Evolutionary conservation across 2,888 invertebrate genomes (phyloP), one percentile per base, ranked within the genome.

Genomic region (Heliconius cydno): DNA sequence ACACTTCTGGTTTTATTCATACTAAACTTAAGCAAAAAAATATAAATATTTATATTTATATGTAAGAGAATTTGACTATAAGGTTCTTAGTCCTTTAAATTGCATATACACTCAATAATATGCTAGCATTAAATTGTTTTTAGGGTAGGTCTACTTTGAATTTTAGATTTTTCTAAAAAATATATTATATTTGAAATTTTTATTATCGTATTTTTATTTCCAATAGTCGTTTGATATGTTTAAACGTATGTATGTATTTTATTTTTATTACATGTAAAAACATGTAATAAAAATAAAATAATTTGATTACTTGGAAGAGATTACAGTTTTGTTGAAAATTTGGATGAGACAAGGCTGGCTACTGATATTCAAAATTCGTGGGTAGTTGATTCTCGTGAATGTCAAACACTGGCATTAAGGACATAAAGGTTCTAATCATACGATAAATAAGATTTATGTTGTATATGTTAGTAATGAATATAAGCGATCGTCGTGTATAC

Each of bases 221-320:
- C 12, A 41, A 46, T 5, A 19, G 19, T 71, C 41, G 41, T 15
- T 28, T 22, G 57, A 72, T 46, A 52, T 22, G 57, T 52, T 72
- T 3, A 72, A 57, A 30, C 30, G 10, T 22, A 34, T 34, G 34
- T 15, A 13, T 15, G 7, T 22, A 30, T 65, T 2, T 28, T 13
- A 10, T 5, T 30, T 12, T 28, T 28, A 15, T 15, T 15, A 28
- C 15, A 7, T 2, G 7, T 28, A 60, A 60, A 3, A 9, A 28
- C 15, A 28, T 4, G 19, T 28, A 60, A 60, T 10, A 9, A n/a
- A 60, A n/a, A 46, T 66, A 28, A 52, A 52, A 46, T 65, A 22
- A 65, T 65, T 75, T 75, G 65, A 75, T 46, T 75, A 46, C 66
- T 25, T 25, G 25, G 66, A 75, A 75, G 13, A 66, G 66, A 75